A percentile compares a stretch with the other conserved stretches of the same genome.
Evolutionary conservation across 2,113 vertebrate species (phyloP).

Genomic region (Myotis lucifugus): DNA sequence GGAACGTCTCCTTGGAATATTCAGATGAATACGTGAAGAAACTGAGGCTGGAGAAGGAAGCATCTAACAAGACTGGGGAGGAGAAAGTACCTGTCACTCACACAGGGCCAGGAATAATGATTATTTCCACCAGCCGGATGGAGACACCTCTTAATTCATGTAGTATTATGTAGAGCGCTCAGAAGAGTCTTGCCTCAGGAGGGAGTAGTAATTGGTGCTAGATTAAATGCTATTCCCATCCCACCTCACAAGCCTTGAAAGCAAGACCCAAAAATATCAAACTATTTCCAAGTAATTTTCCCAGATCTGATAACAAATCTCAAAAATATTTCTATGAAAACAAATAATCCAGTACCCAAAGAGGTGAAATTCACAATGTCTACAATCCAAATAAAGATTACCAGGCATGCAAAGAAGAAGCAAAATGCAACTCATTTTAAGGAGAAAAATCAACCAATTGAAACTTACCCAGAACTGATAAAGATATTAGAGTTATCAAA

Average conservation of each 20-base stretch:
- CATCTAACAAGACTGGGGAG: not conserved
- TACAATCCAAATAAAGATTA: not conserved
- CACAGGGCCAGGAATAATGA: not conserved
- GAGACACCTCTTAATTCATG: not conserved
- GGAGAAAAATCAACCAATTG: not conserved
- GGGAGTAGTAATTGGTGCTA: not conserved
- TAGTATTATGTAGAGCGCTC: not conserved
- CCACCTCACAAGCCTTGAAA: not conserved
- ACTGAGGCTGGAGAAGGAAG: not conserved
- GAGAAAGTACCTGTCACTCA: not conserved
- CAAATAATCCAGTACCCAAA: not conserved
- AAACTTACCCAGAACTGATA: not conserved
- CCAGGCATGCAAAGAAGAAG: not conserved
- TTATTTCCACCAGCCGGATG: not conserved
- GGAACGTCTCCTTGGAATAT: not conserved
- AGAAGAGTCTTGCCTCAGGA: not conserved
- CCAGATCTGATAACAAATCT: not conserved
- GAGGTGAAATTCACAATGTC: not conserved
- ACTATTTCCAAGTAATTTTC: not conserved
- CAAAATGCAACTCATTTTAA: not conserved
- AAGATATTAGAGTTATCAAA: not conserved
- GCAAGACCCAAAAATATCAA: not conserved
- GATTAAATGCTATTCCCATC: not conserved
- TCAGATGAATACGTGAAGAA: not conserved
- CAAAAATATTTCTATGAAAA: not conserved